phyloP scores from a whole-genome alignment of 2,888 invertebrate species.

The Priocnemis perturbator region DNA sequence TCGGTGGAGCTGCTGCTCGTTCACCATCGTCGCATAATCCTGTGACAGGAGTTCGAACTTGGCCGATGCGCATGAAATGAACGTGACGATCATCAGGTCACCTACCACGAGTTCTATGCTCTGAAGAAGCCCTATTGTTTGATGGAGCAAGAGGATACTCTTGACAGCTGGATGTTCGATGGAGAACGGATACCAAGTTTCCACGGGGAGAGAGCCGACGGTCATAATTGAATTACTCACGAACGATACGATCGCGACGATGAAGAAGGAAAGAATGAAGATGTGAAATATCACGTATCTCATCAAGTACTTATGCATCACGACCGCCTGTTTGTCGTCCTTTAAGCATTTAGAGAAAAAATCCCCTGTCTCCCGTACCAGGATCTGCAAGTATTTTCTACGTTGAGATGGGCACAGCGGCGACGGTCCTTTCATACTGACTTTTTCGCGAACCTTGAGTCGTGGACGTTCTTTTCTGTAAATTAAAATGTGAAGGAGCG shows the following conservation, averaged over 20 bases:
- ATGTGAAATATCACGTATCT: background rate
- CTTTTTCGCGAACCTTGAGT: background rate
- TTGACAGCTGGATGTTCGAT: constrained; percentile 4
- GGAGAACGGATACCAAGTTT: constrained; percentile 22
- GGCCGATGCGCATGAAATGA: constrained; percentile 29
- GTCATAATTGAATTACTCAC: constrained; percentile 11
- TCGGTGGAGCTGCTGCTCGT: constrained; percentile 13
- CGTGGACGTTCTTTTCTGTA: constrained; percentile 17
- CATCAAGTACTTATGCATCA: constrained; percentile 1
- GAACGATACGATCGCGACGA: constrained; percentile 15
- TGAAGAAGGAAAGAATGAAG: constrained; percentile 10
- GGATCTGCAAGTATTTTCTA: background rate
- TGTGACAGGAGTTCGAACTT: constrained; percentile 25
- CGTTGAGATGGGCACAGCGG: too few relatives aligned
- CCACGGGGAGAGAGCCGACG: constrained; percentile 12
- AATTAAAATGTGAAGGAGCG: constrained; percentile 19
- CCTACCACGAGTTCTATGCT: constrained; percentile 22
- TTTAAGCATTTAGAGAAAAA: too few relatives aligned
- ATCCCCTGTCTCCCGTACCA: background rate
- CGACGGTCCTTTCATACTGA: background rate
- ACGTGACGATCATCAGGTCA: constrained; percentile 23
- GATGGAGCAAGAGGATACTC: constrained; percentile 19
- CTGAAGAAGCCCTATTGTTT: constrained; percentile 18
- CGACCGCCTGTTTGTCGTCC: too few relatives aligned
- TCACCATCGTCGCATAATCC: constrained; percentile 11